Base-by-base conservation (phyloP, 2,113 vertebrate genomes). In the Onychostruthus taczanowskii region DNA sequence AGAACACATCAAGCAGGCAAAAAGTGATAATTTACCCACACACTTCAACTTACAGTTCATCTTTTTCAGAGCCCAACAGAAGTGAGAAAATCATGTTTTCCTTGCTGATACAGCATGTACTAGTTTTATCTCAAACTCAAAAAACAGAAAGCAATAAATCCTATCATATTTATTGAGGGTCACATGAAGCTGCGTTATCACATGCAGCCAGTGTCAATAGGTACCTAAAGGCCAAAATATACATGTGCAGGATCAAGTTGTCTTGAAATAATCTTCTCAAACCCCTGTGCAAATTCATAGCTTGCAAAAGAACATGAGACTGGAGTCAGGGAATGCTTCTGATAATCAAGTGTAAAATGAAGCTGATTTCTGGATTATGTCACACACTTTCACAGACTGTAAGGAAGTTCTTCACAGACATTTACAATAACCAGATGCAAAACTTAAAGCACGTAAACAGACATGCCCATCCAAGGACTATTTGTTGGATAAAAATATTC, bases 311-410 rank as follows among this genome's bases (percentile, higher is more conserved):
- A 95, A 55, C 23, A 70, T 59, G 44, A 74, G 59, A 31, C 30
- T 37, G 33, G 15, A 92, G 70, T 50, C 41, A 50, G 44, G 12
- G 73, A 86, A 88, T 0, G 1, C 39, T 75, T 81, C 72, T 86
- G 75, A 83, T 80, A 86, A 70, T 53, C 33, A 73, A 11, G 58
- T 30, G 58, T 63, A 87, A 93, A 85, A 80, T 41, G 11, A 85
- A 88, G 73, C 6, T 72, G 56, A 81, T 90, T 96, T 92, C 95
- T 97, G 95, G 86, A 87, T 92, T 94, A 27, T n/a, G 87, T 94
- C 93, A 94, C 67, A 79, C 61, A 63, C 64, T 84, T 94, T 28
- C 68, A 78, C 24, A 2, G 76, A 70, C 89, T 44, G n/a, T 27
- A 63, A 90, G 43, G 50, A 81, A 86, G 85, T 13, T 86, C 74